A percentile compares a stretch with the other conserved stretches of the same genome.
These are phyloP conservation scores for Mystacides longicornis DNA, from an alignment of 2,888 invertebrate species.

Conservation along the genomic window DNA sequence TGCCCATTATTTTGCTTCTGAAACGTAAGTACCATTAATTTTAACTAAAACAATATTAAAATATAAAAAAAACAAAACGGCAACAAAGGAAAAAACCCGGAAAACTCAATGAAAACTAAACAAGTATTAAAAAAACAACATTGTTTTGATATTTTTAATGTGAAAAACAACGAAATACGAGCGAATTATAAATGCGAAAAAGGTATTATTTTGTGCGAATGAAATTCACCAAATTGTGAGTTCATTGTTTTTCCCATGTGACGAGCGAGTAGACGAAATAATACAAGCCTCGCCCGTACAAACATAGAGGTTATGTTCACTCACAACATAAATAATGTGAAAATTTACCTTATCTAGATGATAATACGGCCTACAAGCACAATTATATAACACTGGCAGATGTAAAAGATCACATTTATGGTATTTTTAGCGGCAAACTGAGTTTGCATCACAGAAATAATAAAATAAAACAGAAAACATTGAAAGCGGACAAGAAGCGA, in stretches of 20 bases:
- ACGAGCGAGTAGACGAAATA: constrained; percentile 6
- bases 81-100: background rate
- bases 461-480: constrained; percentile 52
- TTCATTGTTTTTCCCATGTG: constrained; percentile 15
- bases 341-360: constrained; percentile 47
- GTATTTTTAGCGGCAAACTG: constrained; percentile 44
- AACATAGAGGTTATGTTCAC: constrained; percentile 46
- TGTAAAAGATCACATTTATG: constrained; percentile 38
- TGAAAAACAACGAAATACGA: too few species aligned
- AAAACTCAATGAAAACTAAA: background rate
- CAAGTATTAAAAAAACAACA: background rate
- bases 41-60: background rate
- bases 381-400: constrained; percentile 37
- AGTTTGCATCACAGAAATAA: constrained; percentile 52
- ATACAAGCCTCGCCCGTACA: constrained; percentile 20
- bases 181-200: background rate
- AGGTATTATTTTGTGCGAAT: background rate
- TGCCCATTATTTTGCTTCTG: too few species aligned
- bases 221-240: background rate
- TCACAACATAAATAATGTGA: constrained; percentile 48
- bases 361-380: constrained; percentile 40
- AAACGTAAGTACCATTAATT: too few species aligned
- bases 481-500: constrained; percentile 54
- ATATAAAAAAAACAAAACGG: background rate
- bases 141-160: background rate